Conservation (phyloP, 2,113 vertebrate species). For the Entelurus aequoreus region DNA sequence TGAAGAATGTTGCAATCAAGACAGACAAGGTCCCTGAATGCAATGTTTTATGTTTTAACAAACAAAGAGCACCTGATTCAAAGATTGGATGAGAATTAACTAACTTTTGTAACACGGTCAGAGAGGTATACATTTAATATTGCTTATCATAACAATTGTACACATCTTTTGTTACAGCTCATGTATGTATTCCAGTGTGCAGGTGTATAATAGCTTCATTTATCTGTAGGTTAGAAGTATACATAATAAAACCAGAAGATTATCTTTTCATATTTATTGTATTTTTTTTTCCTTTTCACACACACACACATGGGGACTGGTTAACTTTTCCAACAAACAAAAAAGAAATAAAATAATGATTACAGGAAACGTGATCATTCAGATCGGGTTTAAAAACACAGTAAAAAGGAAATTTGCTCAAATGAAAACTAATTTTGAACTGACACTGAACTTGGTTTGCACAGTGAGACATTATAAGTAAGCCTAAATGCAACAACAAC, state of each 20-base stretch:
- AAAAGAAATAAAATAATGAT: constrained; percentile 34
- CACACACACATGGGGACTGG: constrained; percentile 29
- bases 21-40: background rate
- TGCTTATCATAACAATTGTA: background rate
- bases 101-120: background rate
- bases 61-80: background rate
- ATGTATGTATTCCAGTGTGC: no score
- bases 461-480: background rate
- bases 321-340: constrained; percentile 36
- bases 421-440: constrained; percentile 24
- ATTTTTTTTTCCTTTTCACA: constrained; percentile 26
- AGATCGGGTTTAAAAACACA: constrained; percentile 39
- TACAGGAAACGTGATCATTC: constrained; percentile 42
- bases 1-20: constrained; percentile 12
- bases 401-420: constrained; percentile 22
- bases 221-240: background rate
- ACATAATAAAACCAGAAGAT: constrained; percentile 5
- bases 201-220: no score
- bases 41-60: no score
- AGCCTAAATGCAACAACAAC: constrained; percentile 12
- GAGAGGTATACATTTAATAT: background rate
- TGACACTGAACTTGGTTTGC: constrained; percentile 42
- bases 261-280: constrained; percentile 33
- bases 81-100: background rate
- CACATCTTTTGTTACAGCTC: no score